These are phyloP conservation scores for Papilio protenor DNA, from an alignment of 2,888 invertebrate species.

Conservation along the genomic window DNA sequence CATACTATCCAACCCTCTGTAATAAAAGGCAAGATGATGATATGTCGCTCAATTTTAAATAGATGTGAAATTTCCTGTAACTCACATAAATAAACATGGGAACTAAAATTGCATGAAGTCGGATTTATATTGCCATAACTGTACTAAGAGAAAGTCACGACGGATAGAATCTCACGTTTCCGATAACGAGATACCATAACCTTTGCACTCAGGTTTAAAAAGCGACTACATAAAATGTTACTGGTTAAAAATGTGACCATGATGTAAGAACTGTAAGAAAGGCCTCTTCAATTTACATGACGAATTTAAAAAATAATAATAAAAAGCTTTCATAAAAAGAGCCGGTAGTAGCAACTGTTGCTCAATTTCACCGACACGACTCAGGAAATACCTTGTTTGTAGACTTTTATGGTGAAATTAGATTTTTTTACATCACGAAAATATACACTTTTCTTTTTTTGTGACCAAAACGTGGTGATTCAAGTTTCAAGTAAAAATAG, in stretches of 20 bases:
- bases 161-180: constrained; percentile 25
- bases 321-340: background rate
- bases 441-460: no score
- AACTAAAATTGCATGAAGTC: background rate
- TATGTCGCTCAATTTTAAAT: background rate
- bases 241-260: background rate
- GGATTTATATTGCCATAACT: background rate
- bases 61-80: background rate
- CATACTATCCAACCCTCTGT: background rate
- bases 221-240: background rate
- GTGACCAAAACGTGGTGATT: no score
- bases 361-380: constrained; percentile 19
- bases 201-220: background rate
- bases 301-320: background rate
- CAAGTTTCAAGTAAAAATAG: no score
- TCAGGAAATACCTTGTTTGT: constrained; percentile 33
- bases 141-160: constrained; percentile 8
- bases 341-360: background rate
- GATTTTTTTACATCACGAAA: no score
- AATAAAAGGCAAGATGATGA: background rate
- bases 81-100: background rate
- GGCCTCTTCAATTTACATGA: background rate
- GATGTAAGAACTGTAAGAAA: background rate
- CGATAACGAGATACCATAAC: constrained; percentile 15
- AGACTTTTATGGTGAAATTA: background rate